Percentiles rank a stretch among this genome's conserved stretches.
Conservation (phyloP, 2,888 invertebrate species). For the Tipula vernalis region DNA sequence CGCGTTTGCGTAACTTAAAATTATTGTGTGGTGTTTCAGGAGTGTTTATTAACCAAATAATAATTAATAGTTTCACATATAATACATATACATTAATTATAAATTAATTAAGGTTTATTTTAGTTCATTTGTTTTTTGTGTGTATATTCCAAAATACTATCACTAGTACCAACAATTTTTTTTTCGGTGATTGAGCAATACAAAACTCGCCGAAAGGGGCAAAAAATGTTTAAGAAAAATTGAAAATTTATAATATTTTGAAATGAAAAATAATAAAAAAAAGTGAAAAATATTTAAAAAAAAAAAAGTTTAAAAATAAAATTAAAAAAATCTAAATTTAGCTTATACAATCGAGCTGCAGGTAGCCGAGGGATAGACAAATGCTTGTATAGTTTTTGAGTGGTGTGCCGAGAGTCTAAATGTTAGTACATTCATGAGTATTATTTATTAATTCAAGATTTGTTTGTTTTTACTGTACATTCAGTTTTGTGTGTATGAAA, state of each 20-base stretch:
- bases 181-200: neutral
- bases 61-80: neutral
- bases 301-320: neutral
- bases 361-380: slow-evolving; percentile 6
- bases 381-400: neutral
- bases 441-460: neutral
- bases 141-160: neutral
- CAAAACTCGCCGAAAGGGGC: neutral
- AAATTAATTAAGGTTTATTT: neutral
- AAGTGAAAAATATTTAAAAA: slow-evolving; percentile 6
- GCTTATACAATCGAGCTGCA: neutral
- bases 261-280: neutral
- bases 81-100: neutral
- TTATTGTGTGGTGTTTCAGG: neutral
- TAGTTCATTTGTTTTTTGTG: neutral
- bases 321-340: neutral
- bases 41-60: neutral
- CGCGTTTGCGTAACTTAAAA: slow-evolving; percentile 7
- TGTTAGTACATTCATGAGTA: neutral
- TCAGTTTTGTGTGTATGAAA: neutral
- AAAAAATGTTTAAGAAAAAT: neutral
- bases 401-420: neutral
- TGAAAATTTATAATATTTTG: neutral
- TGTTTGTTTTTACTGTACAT: neutral
- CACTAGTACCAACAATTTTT: neutral